Conservation (phyloP, 2,888 invertebrate genomes). For the Clepsis dumicolana region DNA sequence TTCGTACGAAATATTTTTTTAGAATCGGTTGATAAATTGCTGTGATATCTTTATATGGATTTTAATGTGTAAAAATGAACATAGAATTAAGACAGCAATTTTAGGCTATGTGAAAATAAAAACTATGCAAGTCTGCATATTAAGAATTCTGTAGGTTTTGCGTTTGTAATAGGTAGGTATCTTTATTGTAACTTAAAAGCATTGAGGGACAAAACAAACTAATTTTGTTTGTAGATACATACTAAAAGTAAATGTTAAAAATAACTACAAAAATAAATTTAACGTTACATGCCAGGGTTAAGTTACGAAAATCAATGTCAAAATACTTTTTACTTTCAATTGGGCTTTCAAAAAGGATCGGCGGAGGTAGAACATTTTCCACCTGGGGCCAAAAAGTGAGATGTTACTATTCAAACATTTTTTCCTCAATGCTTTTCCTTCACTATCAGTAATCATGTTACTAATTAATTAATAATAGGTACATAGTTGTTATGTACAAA, state of each 20-base stretch:
- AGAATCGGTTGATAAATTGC: constrained; percentile 37
- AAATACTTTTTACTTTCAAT: no score
- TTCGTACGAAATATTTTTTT: not conserved
- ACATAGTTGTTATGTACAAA: constrained; percentile 25
- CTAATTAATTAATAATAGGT: constrained; percentile 3
- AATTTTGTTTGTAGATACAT: no score
- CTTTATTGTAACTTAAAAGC: not conserved
- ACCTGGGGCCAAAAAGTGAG: not conserved
- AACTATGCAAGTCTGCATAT: not conserved
- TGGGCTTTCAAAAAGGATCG: no score
- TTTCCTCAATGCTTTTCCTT: not conserved
- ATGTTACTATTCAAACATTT: not conserved
- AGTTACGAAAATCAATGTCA: no score
- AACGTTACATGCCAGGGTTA: no score
- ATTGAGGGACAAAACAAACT: not conserved
- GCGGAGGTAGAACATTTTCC: not conserved
- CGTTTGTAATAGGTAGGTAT: not conserved
- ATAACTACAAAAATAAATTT: no score
- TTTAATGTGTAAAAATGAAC: constrained; percentile 30
- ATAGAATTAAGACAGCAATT: constrained; percentile 41
- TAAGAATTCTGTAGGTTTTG: not conserved
- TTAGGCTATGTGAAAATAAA: constrained; percentile 9
- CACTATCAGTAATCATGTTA: not conserved
- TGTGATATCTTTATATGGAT: constrained; percentile 50
- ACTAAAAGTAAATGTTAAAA: not conserved